Conservation (phyloP, 1,140 invertebrate genomes). For the Campodea augens region DNA sequence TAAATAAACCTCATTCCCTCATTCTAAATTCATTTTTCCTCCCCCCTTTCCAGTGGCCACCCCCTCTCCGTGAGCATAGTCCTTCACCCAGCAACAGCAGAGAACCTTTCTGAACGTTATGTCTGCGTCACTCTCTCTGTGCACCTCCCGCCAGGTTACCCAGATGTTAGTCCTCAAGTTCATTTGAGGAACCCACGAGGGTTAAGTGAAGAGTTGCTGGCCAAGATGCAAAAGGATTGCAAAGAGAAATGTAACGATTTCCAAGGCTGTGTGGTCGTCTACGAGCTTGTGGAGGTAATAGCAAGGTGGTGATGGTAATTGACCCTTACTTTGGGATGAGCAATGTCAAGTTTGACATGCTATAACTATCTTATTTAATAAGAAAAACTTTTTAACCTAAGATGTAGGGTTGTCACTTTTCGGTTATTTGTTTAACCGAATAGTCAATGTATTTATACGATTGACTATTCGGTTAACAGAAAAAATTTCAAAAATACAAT, state of each 20-base stretch:
- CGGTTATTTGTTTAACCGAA: too few relatives aligned
- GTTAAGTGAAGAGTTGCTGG: neutral
- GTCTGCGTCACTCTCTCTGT: neutral
- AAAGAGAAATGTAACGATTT: neutral
- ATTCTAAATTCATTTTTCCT: too few relatives aligned
- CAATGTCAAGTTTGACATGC: too few relatives aligned
- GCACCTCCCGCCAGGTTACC: neutral
- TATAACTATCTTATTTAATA: too few relatives aligned
- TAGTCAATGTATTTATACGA: too few relatives aligned
- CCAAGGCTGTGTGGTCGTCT: neutral
- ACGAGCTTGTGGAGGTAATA: neutral
- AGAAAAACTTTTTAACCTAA: too few relatives aligned
- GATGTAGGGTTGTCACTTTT: too few relatives aligned
- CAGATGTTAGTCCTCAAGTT: neutral
- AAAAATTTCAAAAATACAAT: too few relatives aligned
- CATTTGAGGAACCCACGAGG: neutral
- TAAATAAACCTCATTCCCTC: too few relatives aligned
- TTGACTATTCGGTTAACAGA: too few relatives aligned
- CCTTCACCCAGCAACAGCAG: neutral
- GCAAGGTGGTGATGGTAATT: too few relatives aligned
- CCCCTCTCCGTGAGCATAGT: neutral
- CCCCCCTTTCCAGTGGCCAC: neutral
- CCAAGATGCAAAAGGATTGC: neutral
- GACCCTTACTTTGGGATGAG: too few relatives aligned
- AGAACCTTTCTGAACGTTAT: neutral